Percentiles rank a stretch among this genome's conserved stretches.
Conservation (phyloP, 2,113 vertebrate species). For the Vombatus ursinus region DNA sequence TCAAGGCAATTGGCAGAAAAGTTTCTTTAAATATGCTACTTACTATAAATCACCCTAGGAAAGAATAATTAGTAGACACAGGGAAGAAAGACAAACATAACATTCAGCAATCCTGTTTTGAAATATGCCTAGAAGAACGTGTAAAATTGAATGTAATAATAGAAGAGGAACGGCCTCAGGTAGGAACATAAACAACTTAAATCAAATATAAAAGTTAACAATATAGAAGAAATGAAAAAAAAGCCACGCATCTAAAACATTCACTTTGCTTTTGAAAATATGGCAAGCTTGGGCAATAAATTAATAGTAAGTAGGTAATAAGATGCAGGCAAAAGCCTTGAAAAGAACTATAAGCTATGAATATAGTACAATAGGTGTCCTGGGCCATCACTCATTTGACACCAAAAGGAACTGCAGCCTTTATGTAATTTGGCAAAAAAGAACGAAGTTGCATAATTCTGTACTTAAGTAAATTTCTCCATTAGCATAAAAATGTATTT, state of each 20-base stretch:
- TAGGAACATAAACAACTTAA: conserved; percentile 51
- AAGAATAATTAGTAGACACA: conserved; percentile 43
- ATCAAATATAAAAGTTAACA: conserved; percentile 56
- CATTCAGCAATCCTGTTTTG: conserved; percentile 21
- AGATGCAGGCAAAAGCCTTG: conserved; percentile 63
- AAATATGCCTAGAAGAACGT: conserved; percentile 36
- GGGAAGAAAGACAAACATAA: conserved; percentile 27
- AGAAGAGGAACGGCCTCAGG: conserved; percentile 57
- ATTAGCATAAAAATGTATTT: conserved; percentile 67
- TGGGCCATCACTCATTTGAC: conserved; percentile 38
- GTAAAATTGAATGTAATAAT: conserved; percentile 54
- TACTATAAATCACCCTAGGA: conserved; percentile 38
- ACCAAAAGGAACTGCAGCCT: conserved; percentile 37
- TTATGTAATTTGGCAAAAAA: conserved; percentile 60
- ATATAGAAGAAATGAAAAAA: conserved; percentile 62
- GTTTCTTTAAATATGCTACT: conserved; percentile 33
- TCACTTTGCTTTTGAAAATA: conserved; percentile 68
- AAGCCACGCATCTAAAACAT: conserved; percentile 55
- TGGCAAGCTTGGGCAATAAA: conserved; percentile 60
- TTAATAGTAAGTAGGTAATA: conserved; percentile 70
- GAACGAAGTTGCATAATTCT: conserved; percentile 61
- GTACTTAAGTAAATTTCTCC: conserved; percentile 68
- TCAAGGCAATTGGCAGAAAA: conserved; percentile 43
- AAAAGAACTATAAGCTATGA: conserved; percentile 56
- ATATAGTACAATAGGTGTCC: conserved; percentile 21